These are phyloP conservation scores for Scaptomyza parva DNA, from an alignment of 2,888 invertebrate genomes.

Conservation along the genomic window DNA sequence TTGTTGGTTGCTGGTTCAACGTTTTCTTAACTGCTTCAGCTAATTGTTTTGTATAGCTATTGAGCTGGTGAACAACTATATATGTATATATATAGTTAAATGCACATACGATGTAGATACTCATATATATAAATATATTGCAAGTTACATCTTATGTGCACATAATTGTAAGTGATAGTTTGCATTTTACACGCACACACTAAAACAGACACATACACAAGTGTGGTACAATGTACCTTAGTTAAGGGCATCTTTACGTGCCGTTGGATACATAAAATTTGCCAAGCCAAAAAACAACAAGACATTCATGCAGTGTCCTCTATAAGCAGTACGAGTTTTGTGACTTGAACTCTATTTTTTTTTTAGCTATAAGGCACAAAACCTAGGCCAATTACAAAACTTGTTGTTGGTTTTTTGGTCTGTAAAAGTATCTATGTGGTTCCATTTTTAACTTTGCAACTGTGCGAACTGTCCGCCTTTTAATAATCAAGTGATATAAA, in stretches of 20 bases:
- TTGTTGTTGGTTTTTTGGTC: conserved; percentile 63
- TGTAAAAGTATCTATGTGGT: conserved; percentile 79
- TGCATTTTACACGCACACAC: conserved; percentile 35
- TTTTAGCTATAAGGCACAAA: conserved; percentile 39
- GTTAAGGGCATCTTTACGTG: conserved; percentile 60
- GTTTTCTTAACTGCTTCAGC: conserved; percentile 44
- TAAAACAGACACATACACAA: conserved; percentile 5
- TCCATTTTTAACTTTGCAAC: too few relatives aligned
- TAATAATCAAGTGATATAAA: too few relatives aligned
- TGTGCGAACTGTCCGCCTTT: conserved; percentile 47
- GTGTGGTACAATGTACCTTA: conserved; percentile 60
- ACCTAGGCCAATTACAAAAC: conserved; percentile 23
- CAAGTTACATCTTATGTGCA: conserved; percentile 34
- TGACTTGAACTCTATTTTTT: conserved; percentile 69
- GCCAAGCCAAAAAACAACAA: conserved; percentile 41
- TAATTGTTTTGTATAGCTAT: conserved; percentile 59
- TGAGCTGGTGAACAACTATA: conserved; percentile 27
- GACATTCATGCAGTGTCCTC: conserved; percentile 31
- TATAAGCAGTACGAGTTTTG: not conserved
- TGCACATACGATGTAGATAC: too few relatives aligned
- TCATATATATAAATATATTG: conserved; percentile 1
- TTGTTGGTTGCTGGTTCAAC: conserved; percentile 38
- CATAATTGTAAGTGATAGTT: conserved; percentile 63
- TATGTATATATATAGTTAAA: conserved; percentile 7
- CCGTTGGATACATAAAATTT: conserved; percentile 64